Conservation (phyloP, 2,888 invertebrate species). For the Dusona sp. region DNA sequence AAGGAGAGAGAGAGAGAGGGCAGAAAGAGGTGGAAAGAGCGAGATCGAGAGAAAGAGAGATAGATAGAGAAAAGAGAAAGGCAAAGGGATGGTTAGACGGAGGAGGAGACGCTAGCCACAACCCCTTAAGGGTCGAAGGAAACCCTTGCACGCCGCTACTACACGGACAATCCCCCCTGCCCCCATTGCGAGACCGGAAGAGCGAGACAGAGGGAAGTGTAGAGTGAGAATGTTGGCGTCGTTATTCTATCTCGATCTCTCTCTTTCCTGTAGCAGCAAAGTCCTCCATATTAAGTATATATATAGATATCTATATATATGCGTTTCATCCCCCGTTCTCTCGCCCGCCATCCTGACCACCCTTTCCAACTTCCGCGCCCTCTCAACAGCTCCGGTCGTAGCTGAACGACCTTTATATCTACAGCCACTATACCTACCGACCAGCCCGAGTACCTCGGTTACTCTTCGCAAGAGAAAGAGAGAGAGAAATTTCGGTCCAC, state of each 20-base stretch:
- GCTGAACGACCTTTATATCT: constrained; percentile 83
- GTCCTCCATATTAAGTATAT: constrained; percentile 49
- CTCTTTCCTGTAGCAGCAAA: constrained; percentile 47
- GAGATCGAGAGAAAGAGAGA: constrained; percentile 14
- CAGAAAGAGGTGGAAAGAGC: constrained; percentile 35
- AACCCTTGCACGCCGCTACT: constrained; percentile 82
- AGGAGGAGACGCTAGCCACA: constrained; percentile 83
- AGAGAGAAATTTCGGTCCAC: constrained; percentile 50
- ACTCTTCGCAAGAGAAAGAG: constrained; percentile 74
- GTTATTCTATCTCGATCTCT: constrained; percentile 60
- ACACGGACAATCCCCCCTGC: constrained; percentile 76
- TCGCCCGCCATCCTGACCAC: constrained; percentile 63
- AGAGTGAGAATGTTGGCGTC: constrained; percentile 68
- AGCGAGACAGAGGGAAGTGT: constrained; percentile 56
- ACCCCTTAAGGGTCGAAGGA: constrained; percentile 85
- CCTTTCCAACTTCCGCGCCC: constrained; percentile 68
- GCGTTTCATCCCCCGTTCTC: constrained; percentile 52
- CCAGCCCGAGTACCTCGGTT: constrained; percentile 79
- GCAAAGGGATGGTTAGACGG: constrained; percentile 72
- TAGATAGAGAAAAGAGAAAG: constrained; percentile 62
- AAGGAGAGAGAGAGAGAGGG: constrained; percentile 8
- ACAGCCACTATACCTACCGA: constrained; percentile 80
- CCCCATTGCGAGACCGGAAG: constrained; percentile 53
- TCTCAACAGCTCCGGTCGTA: constrained; percentile 68
- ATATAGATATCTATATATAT: constrained; percentile 16